Evolutionary conservation across 64 coral and sea anemone genomes (phyloP).

Genomic region (Montipora capricornis): DNA sequence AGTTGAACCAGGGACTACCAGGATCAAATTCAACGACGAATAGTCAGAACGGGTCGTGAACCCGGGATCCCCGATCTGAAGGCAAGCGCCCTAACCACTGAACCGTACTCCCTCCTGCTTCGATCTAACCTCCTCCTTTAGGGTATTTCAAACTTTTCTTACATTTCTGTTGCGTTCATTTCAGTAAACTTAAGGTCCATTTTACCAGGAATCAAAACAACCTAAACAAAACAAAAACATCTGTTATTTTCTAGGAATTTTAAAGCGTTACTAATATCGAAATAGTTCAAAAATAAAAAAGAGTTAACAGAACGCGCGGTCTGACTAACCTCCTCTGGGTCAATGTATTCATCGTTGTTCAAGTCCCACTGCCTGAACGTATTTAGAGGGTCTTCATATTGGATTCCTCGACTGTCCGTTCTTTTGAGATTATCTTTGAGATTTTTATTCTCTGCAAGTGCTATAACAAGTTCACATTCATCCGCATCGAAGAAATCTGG

Average conservation of each 20-base stretch:
- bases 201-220: constrained; percentile 89
- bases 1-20: too few species aligned
- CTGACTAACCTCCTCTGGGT: constrained; percentile 75
- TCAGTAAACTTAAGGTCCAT: constrained; percentile 79
- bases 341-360: constrained; percentile 77
- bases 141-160: neutral
- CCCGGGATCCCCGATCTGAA: too few species aligned
- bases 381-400: constrained; percentile 81
- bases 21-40: too few species aligned
- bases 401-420: constrained; percentile 73
- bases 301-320: neutral
- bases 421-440: constrained; percentile 63
- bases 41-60: too few species aligned
- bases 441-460: constrained; percentile 83
- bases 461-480: constrained; percentile 88
- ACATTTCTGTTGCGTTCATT: constrained; percentile 77
- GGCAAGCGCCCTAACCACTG: too few species aligned
- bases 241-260: neutral
- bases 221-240: constrained; percentile 12
- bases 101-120: too few species aligned
- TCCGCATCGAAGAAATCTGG: constrained; percentile 77
- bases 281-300: neutral
- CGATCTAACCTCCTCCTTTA: too few species aligned
- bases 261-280: neutral
- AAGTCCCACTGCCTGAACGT: constrained; percentile 85